Percentiles rank a stretch among this genome's conserved stretches.
Evolutionary conservation across 2,797 vertebrate species (phyloP).

Genomic region (Cygnus olor): DNA sequence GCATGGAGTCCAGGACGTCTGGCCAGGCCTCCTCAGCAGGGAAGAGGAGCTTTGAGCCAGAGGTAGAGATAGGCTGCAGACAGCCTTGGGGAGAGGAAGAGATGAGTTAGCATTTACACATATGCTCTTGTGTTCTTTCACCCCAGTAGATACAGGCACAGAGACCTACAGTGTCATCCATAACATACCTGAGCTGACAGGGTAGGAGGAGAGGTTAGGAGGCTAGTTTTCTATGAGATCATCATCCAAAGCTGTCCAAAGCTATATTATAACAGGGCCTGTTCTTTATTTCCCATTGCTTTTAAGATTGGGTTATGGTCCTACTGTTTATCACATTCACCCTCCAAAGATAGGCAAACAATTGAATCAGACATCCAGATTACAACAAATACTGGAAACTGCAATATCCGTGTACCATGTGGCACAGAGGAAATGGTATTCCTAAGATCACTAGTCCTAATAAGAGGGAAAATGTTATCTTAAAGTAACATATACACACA

Average conservation of each 20-base stretch:
- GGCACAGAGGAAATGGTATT: slow-evolving; percentile 43
- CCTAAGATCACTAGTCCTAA: not conserved
- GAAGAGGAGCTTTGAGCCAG: not conserved
- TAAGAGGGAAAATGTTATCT: not conserved
- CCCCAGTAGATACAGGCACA: not conserved
- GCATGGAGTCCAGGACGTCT: accelerated
- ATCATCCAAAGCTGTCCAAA: slow-evolving; percentile 14
- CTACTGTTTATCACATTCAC: slow-evolving; percentile 62
- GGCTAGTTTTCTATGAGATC: slow-evolving; percentile 28
- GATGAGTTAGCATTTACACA: not conserved
- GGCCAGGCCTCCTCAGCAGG: not conserved
- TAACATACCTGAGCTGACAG: not conserved
- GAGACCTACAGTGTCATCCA: not conserved
- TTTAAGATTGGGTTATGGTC: slow-evolving; percentile 64
- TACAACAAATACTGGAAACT: slow-evolving; percentile 31
- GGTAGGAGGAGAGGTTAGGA: not conserved
- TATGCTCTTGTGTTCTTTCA: not conserved
- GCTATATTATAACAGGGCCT: not conserved
- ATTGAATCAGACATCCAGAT: slow-evolving; percentile 62
- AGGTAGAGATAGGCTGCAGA: not conserved
- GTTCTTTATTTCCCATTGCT: slow-evolving; percentile 63
- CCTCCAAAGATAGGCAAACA: slow-evolving; percentile 61
- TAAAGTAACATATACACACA: not conserved
- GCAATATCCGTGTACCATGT: slow-evolving; percentile 32
- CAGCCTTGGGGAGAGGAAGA: not conserved